Base-by-base conservation (phyloP, 1,140 invertebrate genomes). In the Aradophagus sp. region DNA sequence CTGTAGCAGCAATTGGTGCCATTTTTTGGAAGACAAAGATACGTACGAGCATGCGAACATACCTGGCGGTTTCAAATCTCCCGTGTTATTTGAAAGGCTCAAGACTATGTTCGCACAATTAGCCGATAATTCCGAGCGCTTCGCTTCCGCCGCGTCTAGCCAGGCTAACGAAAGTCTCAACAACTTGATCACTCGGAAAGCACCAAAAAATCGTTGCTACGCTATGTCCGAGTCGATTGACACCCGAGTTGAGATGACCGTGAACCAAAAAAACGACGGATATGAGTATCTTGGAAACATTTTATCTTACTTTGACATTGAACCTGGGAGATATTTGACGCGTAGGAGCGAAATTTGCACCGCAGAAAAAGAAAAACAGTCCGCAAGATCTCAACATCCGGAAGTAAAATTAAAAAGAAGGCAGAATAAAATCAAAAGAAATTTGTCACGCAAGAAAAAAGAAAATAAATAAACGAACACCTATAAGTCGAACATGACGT, bases 81-180 rank as follows among this genome's bases (percentile, higher is more conserved):
- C 36, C 3, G 15, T 42, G 12, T 23, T 77, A 8, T 55, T 69
- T 11, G 19, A 38, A 6, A 13, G 58, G 20, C 41, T 79, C 3
- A 36, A 61, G 14, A n/a, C 35, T 8, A 39, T 77, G 11, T 74
- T 74, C 3, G 19, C 14, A 5, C 73, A 75, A 62, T 69, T 74
- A 19, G 69, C 73, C 0, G 19, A 69, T 16, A 76, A 74, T 36
- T 38, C 55, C 0, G 12, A 38, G 0, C 63, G 72, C 55, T 77
- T 73, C 34, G 73, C 71, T 15, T 12, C 73, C 6, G 47, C 56
- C 11, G 73, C 74, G 5, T 76, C 67, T 1, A 77, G 75, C 36
- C 75, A 78, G 29, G 52, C 52, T 1, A 76, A 79, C 34, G 61
- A 77, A 61, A 73, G 59, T 5, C 3, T 73, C 0, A 74, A 79